Base-by-base conservation (phyloP, 2,797 vertebrate species). In the Tauraco hartlaubi region DNA sequence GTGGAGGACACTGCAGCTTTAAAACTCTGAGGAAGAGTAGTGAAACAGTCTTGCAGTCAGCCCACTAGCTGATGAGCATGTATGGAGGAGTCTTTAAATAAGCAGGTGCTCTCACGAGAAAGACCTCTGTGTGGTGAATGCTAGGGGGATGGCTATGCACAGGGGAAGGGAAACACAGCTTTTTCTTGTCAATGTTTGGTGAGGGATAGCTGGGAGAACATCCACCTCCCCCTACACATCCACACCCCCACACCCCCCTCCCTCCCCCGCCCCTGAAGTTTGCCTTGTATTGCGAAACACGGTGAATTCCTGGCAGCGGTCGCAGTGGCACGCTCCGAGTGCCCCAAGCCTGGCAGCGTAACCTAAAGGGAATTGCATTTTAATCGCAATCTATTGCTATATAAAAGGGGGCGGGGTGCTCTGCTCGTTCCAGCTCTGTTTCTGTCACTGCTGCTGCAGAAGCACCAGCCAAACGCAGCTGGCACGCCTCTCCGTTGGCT, bases 371-470 rank as follows among this genome's bases (percentile, higher is more conserved):
- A 93, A 79, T 6, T 6, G 84, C 68, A 52, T 73, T 7, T 82
- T 55, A 83, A 48, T 58, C 54, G 87, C 80, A 85, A 91, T 85
- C 90, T 93, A 28, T 52, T 85, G 79, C 92, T 88, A 43, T 93
- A 92, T 84, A 73, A 93, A 95, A 96, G 83, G 95, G 90, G 96
- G 96, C 63, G 81, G 94, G 95, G 49, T 83, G 39, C 62, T 68
- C 55, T 43, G 90, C 82, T 89, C 0, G 4, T 89, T 85, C 91
- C 90, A 75, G 62, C 39, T 95, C 89, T 88, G 56, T 75, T 95
- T 91, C 88, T 94, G 94, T 96, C 94, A 84, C 84, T 49, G 75
- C 56, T 71, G 92, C 90, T 90, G 80, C 82, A 90, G 92, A 54
- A 61, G 92, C 93, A 92, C 91, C 94, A 93, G 89, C 94, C 95